Evolutionary conservation across 37 sponge, comb jelly and placozoan genomes (phyloP).

Genomic region (Ianthella basta): DNA sequence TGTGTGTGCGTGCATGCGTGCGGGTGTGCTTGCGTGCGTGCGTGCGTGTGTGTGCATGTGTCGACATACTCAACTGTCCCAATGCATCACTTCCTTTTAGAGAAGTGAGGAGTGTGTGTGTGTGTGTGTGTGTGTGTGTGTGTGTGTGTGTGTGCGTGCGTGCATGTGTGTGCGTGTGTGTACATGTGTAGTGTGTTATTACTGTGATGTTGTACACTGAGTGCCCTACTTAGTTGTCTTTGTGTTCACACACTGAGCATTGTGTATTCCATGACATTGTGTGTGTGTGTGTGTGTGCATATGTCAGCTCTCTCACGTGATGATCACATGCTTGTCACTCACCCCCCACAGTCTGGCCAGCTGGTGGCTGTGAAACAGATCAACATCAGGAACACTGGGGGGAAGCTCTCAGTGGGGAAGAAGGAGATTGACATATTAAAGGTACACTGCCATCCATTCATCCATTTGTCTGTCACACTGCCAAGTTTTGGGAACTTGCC

Average conservation of each 20-base stretch:
- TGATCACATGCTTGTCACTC: no score
- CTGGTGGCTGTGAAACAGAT: constrained; percentile 85
- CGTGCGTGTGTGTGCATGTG: not conserved
- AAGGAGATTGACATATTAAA: constrained; percentile 88
- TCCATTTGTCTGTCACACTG: not conserved
- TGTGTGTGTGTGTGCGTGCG: constrained; percentile 14
- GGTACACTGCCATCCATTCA: no score
- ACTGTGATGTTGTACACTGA: not conserved
- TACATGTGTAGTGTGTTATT: not conserved
- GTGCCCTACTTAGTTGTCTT: not conserved
- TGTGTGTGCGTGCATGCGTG: constrained; percentile 8
- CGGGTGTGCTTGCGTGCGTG: constrained; percentile 19
- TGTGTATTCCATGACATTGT: no score
- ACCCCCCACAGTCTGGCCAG: constrained; percentile 34
- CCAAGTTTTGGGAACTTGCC: no score
- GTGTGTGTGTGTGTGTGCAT: no score
- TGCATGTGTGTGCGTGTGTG: constrained; percentile 32
- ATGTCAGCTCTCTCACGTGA: no score
- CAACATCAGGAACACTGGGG: constrained; percentile 59
- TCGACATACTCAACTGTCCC: constrained; percentile 1
- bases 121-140: constrained; percentile 39
- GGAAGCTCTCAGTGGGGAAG: constrained; percentile 72
- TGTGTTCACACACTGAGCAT: not conserved
- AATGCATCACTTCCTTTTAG: no score
- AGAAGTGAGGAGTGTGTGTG: constrained; percentile 34